Evolutionary conservation across 2,888 invertebrate genomes (phyloP).

Genomic region (Harpalus rubripes): DNA sequence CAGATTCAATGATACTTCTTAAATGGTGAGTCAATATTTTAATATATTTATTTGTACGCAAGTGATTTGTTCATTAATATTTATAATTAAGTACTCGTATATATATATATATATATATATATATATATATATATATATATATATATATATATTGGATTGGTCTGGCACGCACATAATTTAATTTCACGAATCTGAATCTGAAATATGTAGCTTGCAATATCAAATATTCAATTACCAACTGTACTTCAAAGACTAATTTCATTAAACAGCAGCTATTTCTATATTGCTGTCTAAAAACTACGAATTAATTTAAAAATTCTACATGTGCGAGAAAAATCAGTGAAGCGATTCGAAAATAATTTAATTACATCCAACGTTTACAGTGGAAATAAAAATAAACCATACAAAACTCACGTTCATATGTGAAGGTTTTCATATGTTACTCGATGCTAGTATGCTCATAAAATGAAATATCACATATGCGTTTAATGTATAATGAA

Average conservation of each 20-base stretch:
- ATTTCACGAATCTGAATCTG: background rate
- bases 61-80: no score
- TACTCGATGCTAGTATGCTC: no score
- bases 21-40: no score
- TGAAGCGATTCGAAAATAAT: background rate
- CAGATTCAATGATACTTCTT: no score
- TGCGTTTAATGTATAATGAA: no score
- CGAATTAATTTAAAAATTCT: background rate
- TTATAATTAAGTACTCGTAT: no score
- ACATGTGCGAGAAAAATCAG: background rate
- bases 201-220: background rate
- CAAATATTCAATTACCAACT: background rate
- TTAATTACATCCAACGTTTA: background rate
- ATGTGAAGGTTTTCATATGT: background rate
- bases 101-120: no score
- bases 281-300: background rate
- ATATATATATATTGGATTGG: no score
- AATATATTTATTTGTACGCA: no score
- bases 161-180: no score
- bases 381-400: background rate
- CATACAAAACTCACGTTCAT: background rate
- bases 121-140: no score
- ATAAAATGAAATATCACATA: no score
- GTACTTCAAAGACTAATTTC: background rate
- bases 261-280: background rate